Evolutionary conservation across 2,113 vertebrate species (phyloP).

Genomic region (Neodon shergylaensis): DNA sequence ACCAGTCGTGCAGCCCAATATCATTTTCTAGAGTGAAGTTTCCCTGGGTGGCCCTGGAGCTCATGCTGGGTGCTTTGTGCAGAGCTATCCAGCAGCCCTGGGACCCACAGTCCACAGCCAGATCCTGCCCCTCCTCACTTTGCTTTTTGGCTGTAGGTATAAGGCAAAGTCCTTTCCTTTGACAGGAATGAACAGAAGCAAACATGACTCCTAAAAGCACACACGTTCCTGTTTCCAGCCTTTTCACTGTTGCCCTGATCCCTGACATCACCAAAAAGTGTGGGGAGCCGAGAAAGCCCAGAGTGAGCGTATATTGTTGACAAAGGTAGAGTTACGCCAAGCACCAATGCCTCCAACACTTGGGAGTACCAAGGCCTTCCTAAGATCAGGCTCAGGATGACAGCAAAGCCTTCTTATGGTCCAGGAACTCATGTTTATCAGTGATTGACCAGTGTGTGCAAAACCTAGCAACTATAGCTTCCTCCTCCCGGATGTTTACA

Average conservation of each 20-base stretch:
- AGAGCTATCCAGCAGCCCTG: too few relatives aligned
- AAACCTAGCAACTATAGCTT: background rate
- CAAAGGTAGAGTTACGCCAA: too few relatives aligned
- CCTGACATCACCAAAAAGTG: background rate
- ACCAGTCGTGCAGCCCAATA: background rate
- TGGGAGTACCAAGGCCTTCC: background rate
- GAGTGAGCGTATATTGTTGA: background rate
- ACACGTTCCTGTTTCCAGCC: background rate
- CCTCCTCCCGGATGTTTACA: background rate
- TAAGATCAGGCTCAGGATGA: background rate
- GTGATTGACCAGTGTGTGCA: background rate
- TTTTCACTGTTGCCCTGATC: accelerated
- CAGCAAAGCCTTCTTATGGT: background rate
- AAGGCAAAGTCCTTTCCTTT: background rate
- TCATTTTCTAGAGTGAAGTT: background rate
- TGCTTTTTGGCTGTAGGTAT: background rate
- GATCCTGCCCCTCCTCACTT: background rate
- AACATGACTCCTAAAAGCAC: background rate
- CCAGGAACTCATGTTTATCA: background rate
- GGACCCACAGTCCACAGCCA: background rate
- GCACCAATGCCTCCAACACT: background rate
- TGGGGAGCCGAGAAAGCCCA: background rate
- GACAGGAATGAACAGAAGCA: background rate
- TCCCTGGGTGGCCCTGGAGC: background rate
- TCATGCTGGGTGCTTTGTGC: background rate